phyloP scores from a whole-genome alignment of 2,888 invertebrate genomes.

The Anthophora plumipes region DNA sequence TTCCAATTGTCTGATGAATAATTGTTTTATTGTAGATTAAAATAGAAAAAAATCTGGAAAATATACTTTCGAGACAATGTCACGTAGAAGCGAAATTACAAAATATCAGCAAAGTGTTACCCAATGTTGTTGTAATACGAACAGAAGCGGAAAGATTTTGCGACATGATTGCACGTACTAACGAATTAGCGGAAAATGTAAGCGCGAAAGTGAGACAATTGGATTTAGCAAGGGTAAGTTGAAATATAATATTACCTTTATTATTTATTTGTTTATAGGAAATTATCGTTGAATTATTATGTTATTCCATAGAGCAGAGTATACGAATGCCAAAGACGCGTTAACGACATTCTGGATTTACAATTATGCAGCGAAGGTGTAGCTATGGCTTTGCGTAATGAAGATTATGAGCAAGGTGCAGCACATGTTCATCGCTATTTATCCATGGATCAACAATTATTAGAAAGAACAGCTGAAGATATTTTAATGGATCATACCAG shows the following conservation, averaged over 20 bases:
- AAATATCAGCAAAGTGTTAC: slow-evolving; percentile 92
- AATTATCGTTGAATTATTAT: slow-evolving; percentile 1
- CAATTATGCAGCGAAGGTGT: slow-evolving; percentile 99
- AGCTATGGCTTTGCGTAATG: slow-evolving; percentile 95
- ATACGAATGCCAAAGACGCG: slow-evolving; percentile 96
- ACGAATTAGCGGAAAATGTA: slow-evolving; percentile 95
- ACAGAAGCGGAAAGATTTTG: slow-evolving; percentile 92
- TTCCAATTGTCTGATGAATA: neutral
- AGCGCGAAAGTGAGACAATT: slow-evolving; percentile 97
- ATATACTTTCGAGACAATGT: slow-evolving; percentile 90
- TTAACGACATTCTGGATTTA: slow-evolving; percentile 97
- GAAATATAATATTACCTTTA: neutral
- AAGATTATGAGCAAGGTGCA: slow-evolving; percentile 98
- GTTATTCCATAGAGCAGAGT: slow-evolving; percentile 90
- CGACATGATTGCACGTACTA: slow-evolving; percentile 94
- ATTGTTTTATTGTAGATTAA: slow-evolving; percentile 86
- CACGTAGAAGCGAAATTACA: slow-evolving; percentile 92
- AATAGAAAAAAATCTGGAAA: slow-evolving; percentile 89
- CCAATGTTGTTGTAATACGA: slow-evolving; percentile 91
- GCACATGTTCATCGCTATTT: slow-evolving; percentile 97
- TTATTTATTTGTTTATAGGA: neutral
- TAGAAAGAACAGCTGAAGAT: slow-evolving; percentile 92
- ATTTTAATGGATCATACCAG: slow-evolving; percentile 89
- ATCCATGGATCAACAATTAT: slow-evolving; percentile 94
- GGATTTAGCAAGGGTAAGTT: slow-evolving; percentile 94